These are phyloP conservation scores for Desoria tigrina DNA, from an alignment of 2,888 invertebrate species.

Conservation along the genomic window DNA sequence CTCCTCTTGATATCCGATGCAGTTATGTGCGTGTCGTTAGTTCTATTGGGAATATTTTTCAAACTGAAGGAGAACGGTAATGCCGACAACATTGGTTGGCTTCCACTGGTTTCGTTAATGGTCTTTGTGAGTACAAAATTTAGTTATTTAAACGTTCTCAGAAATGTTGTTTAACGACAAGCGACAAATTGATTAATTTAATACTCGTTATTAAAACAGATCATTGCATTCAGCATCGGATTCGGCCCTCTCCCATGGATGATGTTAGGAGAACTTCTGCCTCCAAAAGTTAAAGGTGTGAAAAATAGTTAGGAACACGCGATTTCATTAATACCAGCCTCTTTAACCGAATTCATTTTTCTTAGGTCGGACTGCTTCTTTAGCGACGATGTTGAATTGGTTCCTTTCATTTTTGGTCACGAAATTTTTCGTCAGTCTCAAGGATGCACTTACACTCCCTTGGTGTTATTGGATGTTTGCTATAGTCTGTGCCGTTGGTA, in stretches of 20 bases:
- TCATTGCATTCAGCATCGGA: conserved; percentile 12
- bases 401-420: conserved; percentile 66
- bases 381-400: conserved; percentile 75
- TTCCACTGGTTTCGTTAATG: conserved; percentile 73
- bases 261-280: conserved; percentile 72
- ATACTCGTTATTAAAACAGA: neutral
- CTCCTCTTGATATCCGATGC: conserved; percentile 74
- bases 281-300: conserved; percentile 68
- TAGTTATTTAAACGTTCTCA: neutral
- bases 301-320: conserved; percentile 2
- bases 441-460: conserved; percentile 7
- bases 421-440: conserved; percentile 54
- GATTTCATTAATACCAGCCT: no score
- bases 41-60: conserved; percentile 73
- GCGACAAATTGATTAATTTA: neutral
- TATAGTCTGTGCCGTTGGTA: conserved; percentile 36
- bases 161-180: neutral
- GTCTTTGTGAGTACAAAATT: conserved; percentile 68
- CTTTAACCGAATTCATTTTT: neutral
- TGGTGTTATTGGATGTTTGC: conserved; percentile 43
- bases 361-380: conserved; percentile 32
- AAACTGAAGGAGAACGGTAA: conserved; percentile 57
- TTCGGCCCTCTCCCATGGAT: conserved; percentile 80
- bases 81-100: conserved; percentile 63
- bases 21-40: conserved; percentile 71